These are phyloP conservation scores for Erebia ligea DNA, from an alignment of 2,888 invertebrate species.

Conservation along the genomic window DNA sequence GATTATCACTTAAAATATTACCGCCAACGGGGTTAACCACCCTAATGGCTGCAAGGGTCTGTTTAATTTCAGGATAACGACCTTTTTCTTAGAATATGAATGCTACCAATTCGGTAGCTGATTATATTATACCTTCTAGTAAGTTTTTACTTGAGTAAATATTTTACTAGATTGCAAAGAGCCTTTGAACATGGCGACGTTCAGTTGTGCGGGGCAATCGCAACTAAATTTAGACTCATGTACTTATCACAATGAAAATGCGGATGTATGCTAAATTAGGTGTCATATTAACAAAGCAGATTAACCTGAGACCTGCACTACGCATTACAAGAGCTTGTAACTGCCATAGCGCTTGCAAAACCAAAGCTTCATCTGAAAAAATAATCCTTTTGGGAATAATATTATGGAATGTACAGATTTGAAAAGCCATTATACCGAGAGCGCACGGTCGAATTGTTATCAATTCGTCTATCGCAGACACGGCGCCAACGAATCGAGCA, in stretches of 20 bases:
- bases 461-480: slow-evolving; percentile 29
- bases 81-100: slow-evolving; percentile 6
- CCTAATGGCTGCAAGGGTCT: slow-evolving; percentile 38
- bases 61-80: slow-evolving; percentile 12
- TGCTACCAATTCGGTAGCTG: neutral
- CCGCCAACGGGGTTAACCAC: slow-evolving; percentile 61
- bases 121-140: neutral
- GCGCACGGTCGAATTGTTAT: slow-evolving; percentile 26
- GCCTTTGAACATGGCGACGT: neutral
- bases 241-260: too few species aligned
- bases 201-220: too few species aligned
- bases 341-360: neutral
- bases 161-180: neutral
- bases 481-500: slow-evolving; percentile 25
- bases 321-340: too few species aligned
- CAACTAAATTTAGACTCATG: neutral
- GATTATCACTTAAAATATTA: slow-evolving; percentile 71
- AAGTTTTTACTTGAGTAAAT: neutral
- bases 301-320: too few species aligned
- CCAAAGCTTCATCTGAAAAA: neutral
- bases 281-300: too few species aligned
- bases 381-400: slow-evolving; percentile 22
- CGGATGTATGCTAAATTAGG: too few species aligned
- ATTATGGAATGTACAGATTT: slow-evolving; percentile 16
- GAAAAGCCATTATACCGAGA: slow-evolving; percentile 19